Percentiles rank a stretch among this genome's conserved stretches.
These are phyloP conservation scores for Dascyllus trimaculatus DNA, from an alignment of 2,113 vertebrate species.

Conservation along the genomic window DNA sequence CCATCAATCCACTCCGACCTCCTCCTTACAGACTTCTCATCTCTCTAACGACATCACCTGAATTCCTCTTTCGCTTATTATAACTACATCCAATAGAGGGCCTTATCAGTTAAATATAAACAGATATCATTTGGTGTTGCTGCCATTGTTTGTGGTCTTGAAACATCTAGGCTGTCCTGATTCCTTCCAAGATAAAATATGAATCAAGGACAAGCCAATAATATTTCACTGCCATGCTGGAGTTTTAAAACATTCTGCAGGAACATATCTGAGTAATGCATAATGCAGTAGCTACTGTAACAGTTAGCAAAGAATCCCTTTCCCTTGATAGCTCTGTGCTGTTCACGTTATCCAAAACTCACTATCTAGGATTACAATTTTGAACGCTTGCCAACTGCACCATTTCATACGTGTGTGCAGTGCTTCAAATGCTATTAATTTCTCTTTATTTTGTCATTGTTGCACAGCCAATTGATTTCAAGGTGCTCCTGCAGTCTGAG, in stretches of 20 bases:
- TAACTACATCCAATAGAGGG: background rate
- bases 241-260: slow-evolving; percentile 53
- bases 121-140: background rate
- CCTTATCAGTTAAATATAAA: background rate
- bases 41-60: background rate
- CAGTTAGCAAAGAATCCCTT: slow-evolving; percentile 22
- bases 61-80: background rate
- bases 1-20: background rate
- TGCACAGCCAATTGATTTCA: slow-evolving; percentile 48
- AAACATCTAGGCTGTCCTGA: background rate
- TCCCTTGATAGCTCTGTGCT: background rate
- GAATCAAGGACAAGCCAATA: slow-evolving; percentile 39
- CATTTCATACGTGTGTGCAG: slow-evolving; percentile 4
- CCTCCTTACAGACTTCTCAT: too few species aligned
- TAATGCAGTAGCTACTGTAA: slow-evolving; percentile 53
- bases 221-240: background rate
- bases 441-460: slow-evolving; percentile 29
- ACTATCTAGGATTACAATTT: slow-evolving; percentile 20
- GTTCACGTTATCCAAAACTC: slow-evolving; percentile 17
- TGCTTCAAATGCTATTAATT: slow-evolving; percentile 25
- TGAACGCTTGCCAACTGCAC: slow-evolving; percentile 25
- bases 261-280: slow-evolving; percentile 39
- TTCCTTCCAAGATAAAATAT: slow-evolving; percentile 38
- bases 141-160: background rate
- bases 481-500: slow-evolving; percentile 50